These are phyloP conservation scores for Ibycter americanus DNA, from an alignment of 2,797 vertebrate species.

Conservation along the genomic window DNA sequence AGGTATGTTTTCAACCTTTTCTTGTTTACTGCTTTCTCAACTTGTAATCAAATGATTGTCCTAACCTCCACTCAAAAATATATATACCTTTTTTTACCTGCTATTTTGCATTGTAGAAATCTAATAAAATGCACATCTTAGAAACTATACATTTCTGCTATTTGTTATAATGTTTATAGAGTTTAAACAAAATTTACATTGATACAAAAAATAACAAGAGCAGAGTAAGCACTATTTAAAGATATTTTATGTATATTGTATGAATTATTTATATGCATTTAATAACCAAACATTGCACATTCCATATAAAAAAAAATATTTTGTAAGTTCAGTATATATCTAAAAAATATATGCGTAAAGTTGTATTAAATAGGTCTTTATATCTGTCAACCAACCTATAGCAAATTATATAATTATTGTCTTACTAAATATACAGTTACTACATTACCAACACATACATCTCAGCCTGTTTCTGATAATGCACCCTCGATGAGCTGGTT, in stretches of 20 bases:
- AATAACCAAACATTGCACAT: neutral
- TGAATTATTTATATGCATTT: neutral
- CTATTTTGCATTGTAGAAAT: neutral
- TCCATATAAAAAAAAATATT: neutral
- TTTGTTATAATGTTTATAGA: neutral
- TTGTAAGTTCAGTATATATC: neutral
- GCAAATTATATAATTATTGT: neutral
- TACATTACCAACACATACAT: neutral
- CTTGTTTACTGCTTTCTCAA: neutral
- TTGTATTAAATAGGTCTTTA: neutral
- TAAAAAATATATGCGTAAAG: neutral
- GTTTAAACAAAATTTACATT: neutral
- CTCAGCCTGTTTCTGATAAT: neutral
- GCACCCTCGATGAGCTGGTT: neutral
- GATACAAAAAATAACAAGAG: neutral
- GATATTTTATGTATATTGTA: neutral
- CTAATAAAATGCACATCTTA: neutral
- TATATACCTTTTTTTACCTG: neutral
- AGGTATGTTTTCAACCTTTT: neutral
- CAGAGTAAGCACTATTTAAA: neutral
- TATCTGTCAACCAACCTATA: neutral
- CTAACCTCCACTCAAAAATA: neutral
- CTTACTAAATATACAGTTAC: neutral
- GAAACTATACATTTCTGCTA: neutral
- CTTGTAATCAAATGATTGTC: neutral